Conservation (phyloP, 2,888 invertebrate genomes). For the Harpalus rufipes region DNA sequence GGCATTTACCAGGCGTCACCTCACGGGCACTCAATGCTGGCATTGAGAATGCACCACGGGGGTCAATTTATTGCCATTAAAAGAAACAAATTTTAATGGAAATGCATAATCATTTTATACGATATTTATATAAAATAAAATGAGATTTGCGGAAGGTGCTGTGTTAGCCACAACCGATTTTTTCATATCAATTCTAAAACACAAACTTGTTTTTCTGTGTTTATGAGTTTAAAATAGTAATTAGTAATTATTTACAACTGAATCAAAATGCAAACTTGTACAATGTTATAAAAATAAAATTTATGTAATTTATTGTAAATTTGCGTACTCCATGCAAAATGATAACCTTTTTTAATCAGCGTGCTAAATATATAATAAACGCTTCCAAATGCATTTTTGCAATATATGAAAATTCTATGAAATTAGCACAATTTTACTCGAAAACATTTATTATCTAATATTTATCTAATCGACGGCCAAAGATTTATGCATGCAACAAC, state of each 20-base stretch:
- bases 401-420: neutral
- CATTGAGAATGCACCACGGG: no score
- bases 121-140: no score
- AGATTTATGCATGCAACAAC: neutral
- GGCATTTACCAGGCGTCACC: no score
- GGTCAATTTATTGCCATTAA: no score
- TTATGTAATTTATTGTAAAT: slow-evolving; percentile 37
- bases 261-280: neutral
- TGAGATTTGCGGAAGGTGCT: no score
- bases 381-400: slow-evolving; percentile 34
- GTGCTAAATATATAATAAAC: slow-evolving; percentile 18
- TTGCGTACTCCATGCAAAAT: slow-evolving; percentile 38
- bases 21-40: no score
- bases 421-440: neutral
- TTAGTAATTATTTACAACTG: neutral
- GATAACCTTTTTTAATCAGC: slow-evolving; percentile 44
- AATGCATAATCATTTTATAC: no score
- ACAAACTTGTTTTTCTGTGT: neutral
- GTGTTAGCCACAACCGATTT: no score
- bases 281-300: slow-evolving; percentile 25
- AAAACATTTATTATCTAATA: slow-evolving; percentile 39
- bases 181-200: neutral
- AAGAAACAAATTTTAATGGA: no score
- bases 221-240: no score
- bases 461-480: neutral